Conservation (phyloP, 2,113 vertebrate genomes). For the Sus scrofa region DNA sequence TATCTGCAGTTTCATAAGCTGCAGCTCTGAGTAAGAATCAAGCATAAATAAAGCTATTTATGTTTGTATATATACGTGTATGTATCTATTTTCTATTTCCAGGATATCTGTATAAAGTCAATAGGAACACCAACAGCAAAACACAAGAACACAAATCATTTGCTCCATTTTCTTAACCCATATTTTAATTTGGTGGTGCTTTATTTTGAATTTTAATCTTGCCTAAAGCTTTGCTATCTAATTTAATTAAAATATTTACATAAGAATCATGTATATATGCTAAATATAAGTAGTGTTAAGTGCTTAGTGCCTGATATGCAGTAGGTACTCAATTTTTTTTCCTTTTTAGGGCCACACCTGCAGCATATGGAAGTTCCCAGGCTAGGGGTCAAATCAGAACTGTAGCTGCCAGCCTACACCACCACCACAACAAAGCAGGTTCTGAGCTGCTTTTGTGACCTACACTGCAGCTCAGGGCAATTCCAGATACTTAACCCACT, state of each 20-base stretch:
- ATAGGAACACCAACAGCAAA: not conserved
- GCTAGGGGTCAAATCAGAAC: too few species aligned
- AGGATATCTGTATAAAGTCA: not conserved
- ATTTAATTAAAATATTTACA: slow-evolving; percentile 33
- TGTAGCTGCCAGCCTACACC: too few species aligned
- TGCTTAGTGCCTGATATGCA: not conserved
- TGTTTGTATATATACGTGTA: not conserved
- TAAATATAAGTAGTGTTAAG: not conserved
- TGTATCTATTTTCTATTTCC: not conserved
- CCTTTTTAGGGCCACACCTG: too few species aligned
- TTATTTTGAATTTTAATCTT: slow-evolving; percentile 58
- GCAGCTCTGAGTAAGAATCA: not conserved
- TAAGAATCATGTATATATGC: not conserved
- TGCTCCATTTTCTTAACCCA: not conserved
- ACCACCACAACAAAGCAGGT: too few species aligned
- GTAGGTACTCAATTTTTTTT: not conserved
- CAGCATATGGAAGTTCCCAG: too few species aligned
- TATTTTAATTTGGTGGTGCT: not conserved
- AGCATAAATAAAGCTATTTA: not conserved
- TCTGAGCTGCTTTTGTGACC: too few species aligned
- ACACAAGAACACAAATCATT: not conserved
- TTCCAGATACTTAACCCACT: too few species aligned
- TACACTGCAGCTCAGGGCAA: too few species aligned
- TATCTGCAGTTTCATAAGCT: not conserved
- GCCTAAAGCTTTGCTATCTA: not conserved